Base-by-base conservation (phyloP, 2,113 vertebrate genomes). In the Galeopterus variegatus region DNA sequence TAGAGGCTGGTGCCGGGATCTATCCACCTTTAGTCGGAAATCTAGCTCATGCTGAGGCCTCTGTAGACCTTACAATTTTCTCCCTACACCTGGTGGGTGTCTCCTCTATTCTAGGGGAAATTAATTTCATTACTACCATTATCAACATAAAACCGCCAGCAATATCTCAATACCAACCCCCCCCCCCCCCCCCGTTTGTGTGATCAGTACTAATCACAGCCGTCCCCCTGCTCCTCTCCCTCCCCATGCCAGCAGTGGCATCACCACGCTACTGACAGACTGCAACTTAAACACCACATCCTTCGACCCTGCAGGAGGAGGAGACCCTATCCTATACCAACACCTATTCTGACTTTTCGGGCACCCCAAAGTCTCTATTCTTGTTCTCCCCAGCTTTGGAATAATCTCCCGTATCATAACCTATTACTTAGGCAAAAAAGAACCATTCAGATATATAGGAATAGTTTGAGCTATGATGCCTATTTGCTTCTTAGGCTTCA, bases 1-100 rank as follows among this genome's bases (percentile, higher is more conserved):
- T 52, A 0, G 56, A 82, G 21, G 56, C 76, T 0, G 7, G n/a
- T 2, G 67, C 26, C 0, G 8, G 75, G 0, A 81, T 58, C 0
- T 75, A 67, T 2, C 28, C 21, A 0, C 54, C 50, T 0, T 1
- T 84, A 58, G 87, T 50, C 2, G 36, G 60, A 1, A 65, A 76
- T 3, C 2, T 75, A 2, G 79, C 48, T 1, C 15, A 28, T 0
- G 14, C 79, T 1, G 24, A 33, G 1, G 18, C 64, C 2, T 69
- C 41, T 41, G 41, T 41, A 41, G 41, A 41, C 41, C 41, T 41
- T 41, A 41, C 41, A 41, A 41, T 41, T 41, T 41, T 41, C 41
- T 41, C 41, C 41, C 41, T 41, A 41, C 41, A 41, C 41, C 41
- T 41, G 41, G 41, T 41, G 41, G 41, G 41, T 41, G 41, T 41